phyloP scores from a whole-genome alignment of 1,140 invertebrate genomes.

The Drosophila eugracilis region DNA sequence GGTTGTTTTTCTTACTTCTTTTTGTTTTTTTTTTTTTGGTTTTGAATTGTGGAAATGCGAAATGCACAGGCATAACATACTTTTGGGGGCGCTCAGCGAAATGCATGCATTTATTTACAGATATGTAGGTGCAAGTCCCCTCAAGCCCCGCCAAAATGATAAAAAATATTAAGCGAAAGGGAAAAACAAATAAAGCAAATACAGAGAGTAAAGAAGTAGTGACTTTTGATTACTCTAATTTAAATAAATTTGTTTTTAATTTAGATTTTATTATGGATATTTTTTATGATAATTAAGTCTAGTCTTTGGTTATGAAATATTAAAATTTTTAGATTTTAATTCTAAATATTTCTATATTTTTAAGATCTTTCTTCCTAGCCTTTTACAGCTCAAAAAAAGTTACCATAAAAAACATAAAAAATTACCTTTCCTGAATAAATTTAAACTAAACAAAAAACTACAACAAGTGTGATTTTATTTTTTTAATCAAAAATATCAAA shows the following conservation, averaged over 20 bases:
- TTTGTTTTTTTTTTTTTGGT: background rate
- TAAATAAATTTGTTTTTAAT: too few relatives aligned
- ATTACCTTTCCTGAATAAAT: too few relatives aligned
- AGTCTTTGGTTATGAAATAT: too few relatives aligned
- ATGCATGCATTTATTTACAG: slow-evolving; percentile 40
- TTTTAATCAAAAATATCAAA: background rate
- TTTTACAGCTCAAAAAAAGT: too few relatives aligned
- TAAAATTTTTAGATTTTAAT: too few relatives aligned
- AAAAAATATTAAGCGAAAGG: slow-evolving; percentile 12
- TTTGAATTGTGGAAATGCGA: slow-evolving; percentile 16
- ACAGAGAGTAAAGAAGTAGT: too few relatives aligned
- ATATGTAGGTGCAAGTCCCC: slow-evolving; percentile 25
- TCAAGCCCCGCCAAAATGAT: background rate
- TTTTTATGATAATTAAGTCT: too few relatives aligned
- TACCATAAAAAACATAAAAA: too few relatives aligned
- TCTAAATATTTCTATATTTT: too few relatives aligned
- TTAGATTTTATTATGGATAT: too few relatives aligned
- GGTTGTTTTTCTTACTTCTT: background rate
- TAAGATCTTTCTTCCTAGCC: too few relatives aligned
- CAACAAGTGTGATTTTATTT: background rate
- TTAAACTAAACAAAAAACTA: background rate
- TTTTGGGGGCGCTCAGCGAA: slow-evolving; percentile 28
- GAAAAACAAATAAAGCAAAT: background rate
- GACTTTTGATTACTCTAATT: background rate
- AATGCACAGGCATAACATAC: slow-evolving; percentile 41